Base-by-base conservation (phyloP, 2,888 invertebrate species). In the Xestia ashworthii region DNA sequence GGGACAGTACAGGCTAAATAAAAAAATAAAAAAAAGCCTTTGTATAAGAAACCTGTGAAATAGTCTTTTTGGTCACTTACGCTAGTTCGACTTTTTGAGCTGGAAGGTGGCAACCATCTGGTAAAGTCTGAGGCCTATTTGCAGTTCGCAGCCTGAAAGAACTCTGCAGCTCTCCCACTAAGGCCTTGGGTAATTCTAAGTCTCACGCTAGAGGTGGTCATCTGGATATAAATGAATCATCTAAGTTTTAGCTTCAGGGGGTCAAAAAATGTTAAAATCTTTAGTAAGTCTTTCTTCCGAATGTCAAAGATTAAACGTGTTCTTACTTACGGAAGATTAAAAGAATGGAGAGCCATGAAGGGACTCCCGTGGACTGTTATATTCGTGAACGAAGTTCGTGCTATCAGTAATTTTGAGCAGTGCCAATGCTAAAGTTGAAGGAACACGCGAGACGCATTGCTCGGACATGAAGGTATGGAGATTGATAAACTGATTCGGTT, bases 361-460 rank as follows among this genome's bases (percentile, higher is more conserved):
- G 4, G n/a, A 14, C 5, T 32, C n/a, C 16, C 8, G 8, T 38
- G n/a, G 46, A 38, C 16, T 32, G 65, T n/a, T n/a, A n/a, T 16
- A n/a, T 71, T 44, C 80, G 80, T 78, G 78, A 74, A 53, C 22
- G 3, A 58, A 25, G 74, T 78, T 74, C 84, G 76, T 78, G 78
- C 38, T 58, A 80, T 71, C 74, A 78, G 50, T 66, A 73, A 66
- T 78, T 78, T 73, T 78, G 73, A 78, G 80, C 60, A 80, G 62
- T 74, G 62, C 67, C 80, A 80, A 68, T 80, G 76, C 38, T 76
- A 81, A 72, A 74, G 72, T 74, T 64, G 58, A 71, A 71, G 62
- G 62, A 46, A 38, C 80, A 80, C 79, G 79, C 79, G 68, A 80
- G 48, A 80, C 81, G 79, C 79, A 68, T 81, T 53, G 22, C 41